Evolutionary conservation across 2,888 invertebrate species (phyloP).

Genomic region (Willowsia nigromaculata): DNA sequence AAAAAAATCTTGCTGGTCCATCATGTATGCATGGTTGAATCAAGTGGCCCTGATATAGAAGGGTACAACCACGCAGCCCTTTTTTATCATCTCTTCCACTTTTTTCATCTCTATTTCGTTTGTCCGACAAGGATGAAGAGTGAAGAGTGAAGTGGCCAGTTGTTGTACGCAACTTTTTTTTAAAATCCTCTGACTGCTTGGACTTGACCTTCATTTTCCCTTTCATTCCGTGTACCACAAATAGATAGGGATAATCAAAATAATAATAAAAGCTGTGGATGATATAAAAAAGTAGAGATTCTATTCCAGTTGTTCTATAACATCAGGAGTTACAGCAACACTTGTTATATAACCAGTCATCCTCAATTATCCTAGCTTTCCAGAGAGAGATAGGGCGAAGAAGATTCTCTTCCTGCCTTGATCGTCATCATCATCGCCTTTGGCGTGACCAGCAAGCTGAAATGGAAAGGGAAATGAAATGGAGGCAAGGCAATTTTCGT

Average conservation of each 20-base stretch:
- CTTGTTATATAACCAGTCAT: slow-evolving; percentile 1
- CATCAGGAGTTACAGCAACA: background rate
- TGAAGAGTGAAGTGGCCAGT: slow-evolving; percentile 21
- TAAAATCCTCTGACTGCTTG: background rate
- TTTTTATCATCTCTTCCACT: slow-evolving; percentile 34
- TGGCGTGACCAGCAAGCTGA: slow-evolving; percentile 44
- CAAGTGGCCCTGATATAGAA: slow-evolving; percentile 14
- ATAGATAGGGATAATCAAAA: slow-evolving; percentile 33
- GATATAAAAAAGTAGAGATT: background rate
- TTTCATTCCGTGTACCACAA: slow-evolving; percentile 52
- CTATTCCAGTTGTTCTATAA: background rate
- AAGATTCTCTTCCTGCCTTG: background rate
- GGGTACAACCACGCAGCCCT: background rate
- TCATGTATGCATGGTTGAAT: background rate
- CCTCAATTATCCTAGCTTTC: slow-evolving; percentile 43
- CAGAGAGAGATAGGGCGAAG: too few species aligned
- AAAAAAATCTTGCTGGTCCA: background rate
- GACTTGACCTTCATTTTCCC: slow-evolving; percentile 72
- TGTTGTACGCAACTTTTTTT: too few species aligned
- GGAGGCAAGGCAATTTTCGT: background rate
- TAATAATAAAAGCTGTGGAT: background rate
- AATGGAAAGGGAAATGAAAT: slow-evolving; percentile 28
- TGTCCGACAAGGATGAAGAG: slow-evolving; percentile 2
- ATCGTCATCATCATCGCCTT: slow-evolving; percentile 35
- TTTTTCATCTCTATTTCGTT: background rate